These are phyloP conservation scores for Caenorhabditis auriculariae DNA, from an alignment of 2,888 invertebrate genomes.

Conservation along the genomic window DNA sequence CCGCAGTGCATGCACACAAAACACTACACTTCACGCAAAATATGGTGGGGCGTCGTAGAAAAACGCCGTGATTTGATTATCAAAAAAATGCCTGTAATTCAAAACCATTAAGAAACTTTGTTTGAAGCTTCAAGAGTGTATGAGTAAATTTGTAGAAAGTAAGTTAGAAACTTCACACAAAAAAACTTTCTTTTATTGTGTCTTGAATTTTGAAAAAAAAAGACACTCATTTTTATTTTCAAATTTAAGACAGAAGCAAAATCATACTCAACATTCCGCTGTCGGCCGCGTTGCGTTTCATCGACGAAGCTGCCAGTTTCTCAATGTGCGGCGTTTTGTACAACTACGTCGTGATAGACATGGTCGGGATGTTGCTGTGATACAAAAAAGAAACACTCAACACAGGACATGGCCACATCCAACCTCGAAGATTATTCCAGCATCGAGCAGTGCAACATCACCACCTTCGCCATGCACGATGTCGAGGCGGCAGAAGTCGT, in stretches of 20 bases:
- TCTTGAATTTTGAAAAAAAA: background rate
- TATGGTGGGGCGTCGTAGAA: too few species aligned
- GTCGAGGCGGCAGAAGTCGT: conserved; percentile 12
- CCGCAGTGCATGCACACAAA: too few species aligned
- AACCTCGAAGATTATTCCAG: conserved; percentile 9
- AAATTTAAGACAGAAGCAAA: conserved; percentile 15
- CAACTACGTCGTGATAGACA: conserved; percentile 31
- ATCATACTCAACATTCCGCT: conserved; percentile 22
- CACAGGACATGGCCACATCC: conserved; percentile 17
- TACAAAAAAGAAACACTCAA: background rate
- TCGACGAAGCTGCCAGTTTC: conserved; percentile 29
- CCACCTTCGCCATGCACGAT: conserved; percentile 23
- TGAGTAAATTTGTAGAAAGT: too few species aligned
- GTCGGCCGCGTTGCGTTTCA: conserved; percentile 9
- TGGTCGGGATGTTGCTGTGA: conserved; percentile 7
- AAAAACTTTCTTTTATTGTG: background rate
- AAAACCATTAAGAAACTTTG: too few species aligned
- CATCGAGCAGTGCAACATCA: conserved; percentile 28
- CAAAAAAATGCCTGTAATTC: too few species aligned
- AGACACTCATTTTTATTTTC: background rate
- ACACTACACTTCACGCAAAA: too few species aligned
- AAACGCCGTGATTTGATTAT: too few species aligned
- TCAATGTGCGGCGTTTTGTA: conserved; percentile 36
- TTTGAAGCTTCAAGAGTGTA: too few species aligned
- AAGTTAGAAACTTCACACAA: too few species aligned